Percentiles rank a stretch among this genome's conserved stretches.
Evolutionary conservation across 2,113 vertebrate genomes (phyloP).

Genomic region (Catharus fuscescens): DNA sequence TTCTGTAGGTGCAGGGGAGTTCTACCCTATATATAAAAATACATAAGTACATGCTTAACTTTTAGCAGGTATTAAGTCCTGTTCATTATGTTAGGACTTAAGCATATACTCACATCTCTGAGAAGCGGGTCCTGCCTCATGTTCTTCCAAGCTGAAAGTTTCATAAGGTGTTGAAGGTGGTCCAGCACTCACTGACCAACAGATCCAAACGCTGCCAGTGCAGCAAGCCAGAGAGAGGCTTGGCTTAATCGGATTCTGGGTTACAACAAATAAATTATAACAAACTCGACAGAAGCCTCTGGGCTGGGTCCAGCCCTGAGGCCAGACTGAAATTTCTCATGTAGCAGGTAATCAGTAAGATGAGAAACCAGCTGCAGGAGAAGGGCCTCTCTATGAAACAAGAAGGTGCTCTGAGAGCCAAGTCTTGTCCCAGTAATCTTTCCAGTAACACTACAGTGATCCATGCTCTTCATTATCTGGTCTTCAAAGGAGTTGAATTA

Average conservation of each 20-base stretch:
- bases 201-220: constrained; percentile 7
- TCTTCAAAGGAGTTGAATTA: neutral
- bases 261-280: constrained; percentile 63
- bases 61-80: constrained; percentile 62
- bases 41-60: constrained; percentile 23
- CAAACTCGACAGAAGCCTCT: constrained; percentile 56
- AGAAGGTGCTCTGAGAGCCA: constrained; percentile 7
- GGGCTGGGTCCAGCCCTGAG: constrained; percentile 43
- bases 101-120: neutral
- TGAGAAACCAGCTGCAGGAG: constrained; percentile 45
- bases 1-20: neutral
- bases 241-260: constrained; percentile 41
- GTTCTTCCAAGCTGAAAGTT: constrained; percentile 33
- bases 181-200: constrained; percentile 33
- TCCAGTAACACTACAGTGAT: neutral
- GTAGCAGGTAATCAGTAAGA: constrained; percentile 69
- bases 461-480: neutral
- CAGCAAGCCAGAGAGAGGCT: constrained; percentile 34
- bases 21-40: neutral
- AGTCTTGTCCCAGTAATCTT: neutral
- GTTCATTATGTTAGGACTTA: neutral
- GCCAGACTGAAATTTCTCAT: constrained; percentile 65
- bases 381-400: constrained; percentile 41
- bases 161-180: constrained; percentile 60
- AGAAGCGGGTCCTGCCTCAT: neutral